These are phyloP conservation scores for Macropis europaea DNA, from an alignment of 2,888 invertebrate species.

Conservation along the genomic window DNA sequence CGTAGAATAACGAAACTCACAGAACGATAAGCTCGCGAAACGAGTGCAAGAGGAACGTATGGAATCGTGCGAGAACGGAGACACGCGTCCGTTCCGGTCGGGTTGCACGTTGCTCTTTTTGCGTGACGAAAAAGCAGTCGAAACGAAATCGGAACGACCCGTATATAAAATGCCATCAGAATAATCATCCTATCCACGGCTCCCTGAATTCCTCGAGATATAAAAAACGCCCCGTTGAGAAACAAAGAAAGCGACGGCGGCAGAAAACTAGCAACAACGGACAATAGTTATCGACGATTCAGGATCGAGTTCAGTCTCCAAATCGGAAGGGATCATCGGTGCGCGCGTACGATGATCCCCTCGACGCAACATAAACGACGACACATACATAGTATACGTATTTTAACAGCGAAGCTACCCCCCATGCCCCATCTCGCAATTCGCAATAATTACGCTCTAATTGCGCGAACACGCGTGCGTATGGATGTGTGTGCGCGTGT, in stretches of 20 bases:
- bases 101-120: too few relatives aligned
- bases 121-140: neutral
- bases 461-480: constrained; percentile 13
- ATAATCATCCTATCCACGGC: too few relatives aligned
- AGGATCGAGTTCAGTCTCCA: constrained; percentile 49
- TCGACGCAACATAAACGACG: constrained; percentile 22
- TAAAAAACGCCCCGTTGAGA: constrained; percentile 30
- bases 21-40: too few relatives aligned
- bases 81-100: too few relatives aligned
- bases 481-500: constrained; percentile 2
- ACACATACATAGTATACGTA: neutral
- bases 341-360: constrained; percentile 9
- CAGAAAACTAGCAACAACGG: constrained; percentile 26
- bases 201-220: constrained; percentile 21
- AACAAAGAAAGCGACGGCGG: constrained; percentile 38
- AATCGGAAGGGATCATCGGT: constrained; percentile 44
- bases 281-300: constrained; percentile 48
- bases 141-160: too few relatives aligned
- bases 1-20: too few relatives aligned
- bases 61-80: too few relatives aligned
- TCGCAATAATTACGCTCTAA: constrained; percentile 17
- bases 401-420: constrained; percentile 17
- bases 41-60: too few relatives aligned
- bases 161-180: too few relatives aligned
- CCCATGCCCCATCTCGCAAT: constrained; percentile 8